Percentiles rank a stretch among this genome's conserved stretches.
phyloP scores from a whole-genome alignment of 2,888 invertebrate genomes.

The Cantharis lateralis region DNA sequence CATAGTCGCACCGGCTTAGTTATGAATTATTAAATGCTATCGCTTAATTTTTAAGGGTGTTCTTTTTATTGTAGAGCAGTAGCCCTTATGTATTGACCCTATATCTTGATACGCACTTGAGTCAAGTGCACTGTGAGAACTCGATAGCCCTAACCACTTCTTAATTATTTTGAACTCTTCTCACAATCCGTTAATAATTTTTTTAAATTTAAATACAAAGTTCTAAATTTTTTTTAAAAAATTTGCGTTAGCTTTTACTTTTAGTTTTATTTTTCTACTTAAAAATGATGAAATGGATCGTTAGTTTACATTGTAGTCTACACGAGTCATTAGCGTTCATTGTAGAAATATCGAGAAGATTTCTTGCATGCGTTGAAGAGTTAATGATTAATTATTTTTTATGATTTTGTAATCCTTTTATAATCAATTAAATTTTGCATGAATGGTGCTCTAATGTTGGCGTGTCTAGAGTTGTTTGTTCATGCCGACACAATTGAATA shows the following conservation, averaged over 20 bases:
- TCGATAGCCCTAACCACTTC: slow-evolving; percentile 44
- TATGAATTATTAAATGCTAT: slow-evolving; percentile 14
- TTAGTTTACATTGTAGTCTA: slow-evolving; percentile 53
- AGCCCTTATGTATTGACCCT: slow-evolving; percentile 22
- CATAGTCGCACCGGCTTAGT: not conserved
- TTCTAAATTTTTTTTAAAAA: not conserved
- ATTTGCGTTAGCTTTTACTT: not conserved
- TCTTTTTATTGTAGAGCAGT: slow-evolving; percentile 14
- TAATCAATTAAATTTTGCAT: slow-evolving; percentile 50
- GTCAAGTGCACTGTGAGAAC: slow-evolving; percentile 48
- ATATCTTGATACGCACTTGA: slow-evolving; percentile 37
- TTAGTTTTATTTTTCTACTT: slow-evolving; percentile 26
- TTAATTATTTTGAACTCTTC: slow-evolving; percentile 28
- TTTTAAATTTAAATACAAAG: not conserved
- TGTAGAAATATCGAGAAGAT: slow-evolving; percentile 47
- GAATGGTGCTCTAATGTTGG: slow-evolving; percentile 43
- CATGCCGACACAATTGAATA: slow-evolving; percentile 33
- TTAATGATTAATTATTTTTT: slow-evolving; percentile 54
- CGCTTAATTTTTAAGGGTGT: slow-evolving; percentile 23
- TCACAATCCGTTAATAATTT: not conserved
- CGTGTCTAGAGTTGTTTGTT: slow-evolving; percentile 42
- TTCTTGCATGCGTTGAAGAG: slow-evolving; percentile 48
- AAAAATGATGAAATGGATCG: slow-evolving; percentile 54
- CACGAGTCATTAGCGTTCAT: slow-evolving; percentile 53
- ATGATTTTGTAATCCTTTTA: slow-evolving; percentile 51